These are phyloP conservation scores for Speoplatyrhinus poulsoni DNA, from an alignment of 2,113 vertebrate genomes.

Conservation along the genomic window DNA sequence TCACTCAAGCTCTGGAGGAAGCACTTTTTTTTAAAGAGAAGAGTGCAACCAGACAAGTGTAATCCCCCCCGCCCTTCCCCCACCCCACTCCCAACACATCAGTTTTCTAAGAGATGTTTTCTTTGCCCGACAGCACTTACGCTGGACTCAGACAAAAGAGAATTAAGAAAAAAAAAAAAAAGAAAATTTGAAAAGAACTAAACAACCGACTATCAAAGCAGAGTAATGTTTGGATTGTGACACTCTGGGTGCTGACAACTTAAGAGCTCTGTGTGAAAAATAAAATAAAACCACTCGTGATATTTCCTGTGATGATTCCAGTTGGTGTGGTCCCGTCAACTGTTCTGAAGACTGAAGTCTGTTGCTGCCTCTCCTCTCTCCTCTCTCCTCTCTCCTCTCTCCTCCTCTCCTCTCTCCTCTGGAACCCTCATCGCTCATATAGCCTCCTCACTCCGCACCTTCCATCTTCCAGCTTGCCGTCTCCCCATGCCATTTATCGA, in stretches of 20 bases:
- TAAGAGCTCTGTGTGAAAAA: constrained; percentile 21
- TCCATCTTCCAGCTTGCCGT: too few species aligned
- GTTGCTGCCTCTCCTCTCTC: too few species aligned
- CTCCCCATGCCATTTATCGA: constrained; percentile 1
- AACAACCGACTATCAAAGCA: constrained; percentile 45
- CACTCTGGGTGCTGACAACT: constrained; percentile 51
- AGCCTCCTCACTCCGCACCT: too few species aligned
- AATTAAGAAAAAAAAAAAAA: constrained; percentile 14
- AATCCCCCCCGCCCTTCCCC: neutral
- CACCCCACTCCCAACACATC: too few species aligned
- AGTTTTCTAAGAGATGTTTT: constrained; percentile 35
- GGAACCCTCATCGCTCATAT: too few species aligned
- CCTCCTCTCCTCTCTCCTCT: too few species aligned
- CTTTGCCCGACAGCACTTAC: constrained; percentile 51
- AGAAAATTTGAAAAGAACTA: too few species aligned
- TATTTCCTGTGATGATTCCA: constrained; percentile 35
- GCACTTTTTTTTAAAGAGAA: constrained; percentile 35
- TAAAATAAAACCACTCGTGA: constrained; percentile 32
- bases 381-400: too few species aligned
- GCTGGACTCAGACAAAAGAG: constrained; percentile 41
- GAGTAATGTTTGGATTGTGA: constrained; percentile 51
- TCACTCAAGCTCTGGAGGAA: constrained; percentile 37
- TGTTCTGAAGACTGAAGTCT: too few species aligned
- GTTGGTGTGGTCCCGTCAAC: constrained; percentile 45
- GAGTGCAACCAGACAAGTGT: constrained; percentile 44